These are phyloP conservation scores for Lepus europaeus DNA, from an alignment of 2,113 vertebrate species.

Conservation along the genomic window DNA sequence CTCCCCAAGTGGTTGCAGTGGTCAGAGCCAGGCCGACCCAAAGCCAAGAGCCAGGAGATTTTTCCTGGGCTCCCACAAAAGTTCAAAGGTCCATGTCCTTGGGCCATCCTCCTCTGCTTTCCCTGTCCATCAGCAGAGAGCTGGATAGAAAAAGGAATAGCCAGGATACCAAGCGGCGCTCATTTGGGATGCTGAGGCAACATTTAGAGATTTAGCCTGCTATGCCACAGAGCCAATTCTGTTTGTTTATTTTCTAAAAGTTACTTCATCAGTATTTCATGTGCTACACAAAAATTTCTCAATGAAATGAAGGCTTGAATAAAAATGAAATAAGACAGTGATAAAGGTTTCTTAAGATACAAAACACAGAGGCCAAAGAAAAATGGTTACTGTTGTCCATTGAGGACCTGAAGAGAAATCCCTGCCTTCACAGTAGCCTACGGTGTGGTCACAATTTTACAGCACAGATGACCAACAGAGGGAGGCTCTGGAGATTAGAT, in stretches of 20 bases:
- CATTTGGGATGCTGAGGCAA: no score
- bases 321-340: not conserved
- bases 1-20: no score
- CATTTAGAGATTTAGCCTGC: no score
- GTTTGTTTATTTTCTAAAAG: not conserved
- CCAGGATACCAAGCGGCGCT: no score
- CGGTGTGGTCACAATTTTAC: not conserved
- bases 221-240: no score
- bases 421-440: fast-evolving
- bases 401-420: not conserved
- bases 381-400: not conserved
- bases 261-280: not conserved
- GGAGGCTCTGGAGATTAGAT: not conserved
- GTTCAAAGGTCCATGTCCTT: no score
- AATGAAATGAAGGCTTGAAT: not conserved
- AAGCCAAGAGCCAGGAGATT: no score
- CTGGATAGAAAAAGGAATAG: no score
- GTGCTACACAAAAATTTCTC: not conserved
- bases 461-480: not conserved
- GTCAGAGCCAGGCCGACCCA: no score
- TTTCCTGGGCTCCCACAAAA: no score
- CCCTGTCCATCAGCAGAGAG: no score
- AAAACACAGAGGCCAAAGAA: not conserved
- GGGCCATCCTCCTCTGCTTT: no score
- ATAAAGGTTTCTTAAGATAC: not conserved